Evolutionary conservation across 2,797 vertebrate species (phyloP).

Genomic region (Silurus aristotelis): DNA sequence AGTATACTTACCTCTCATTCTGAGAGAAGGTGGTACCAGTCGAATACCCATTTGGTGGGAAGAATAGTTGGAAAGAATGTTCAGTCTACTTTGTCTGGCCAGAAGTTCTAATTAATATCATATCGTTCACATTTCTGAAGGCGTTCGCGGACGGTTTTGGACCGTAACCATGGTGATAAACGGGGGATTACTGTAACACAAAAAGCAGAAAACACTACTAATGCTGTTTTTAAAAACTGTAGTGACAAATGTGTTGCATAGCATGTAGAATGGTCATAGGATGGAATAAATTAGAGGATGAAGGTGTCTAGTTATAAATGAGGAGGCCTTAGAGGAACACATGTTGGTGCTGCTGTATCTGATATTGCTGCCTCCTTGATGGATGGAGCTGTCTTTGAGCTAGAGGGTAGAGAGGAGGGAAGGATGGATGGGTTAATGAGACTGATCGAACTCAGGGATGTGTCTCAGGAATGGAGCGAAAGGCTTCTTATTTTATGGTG

Average conservation of each 20-base stretch:
- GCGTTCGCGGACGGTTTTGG: background rate
- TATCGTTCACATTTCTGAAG: background rate
- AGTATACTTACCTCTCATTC: no score
- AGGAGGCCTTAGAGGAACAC: constrained; percentile 30
- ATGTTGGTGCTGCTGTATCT: constrained; percentile 43
- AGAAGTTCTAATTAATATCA: constrained; percentile 3
- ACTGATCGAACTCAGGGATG: constrained; percentile 32
- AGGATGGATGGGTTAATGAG: constrained; percentile 39
- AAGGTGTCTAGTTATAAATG: constrained; percentile 33
- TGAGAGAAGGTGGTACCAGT: no score
- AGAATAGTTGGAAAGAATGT: background rate
- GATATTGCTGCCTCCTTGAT: constrained; percentile 38
- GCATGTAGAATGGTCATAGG: background rate
- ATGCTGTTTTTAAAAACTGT: background rate
- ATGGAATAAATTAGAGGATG: background rate
- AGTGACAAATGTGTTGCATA: background rate
- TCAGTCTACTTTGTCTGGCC: background rate
- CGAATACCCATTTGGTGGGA: no score
- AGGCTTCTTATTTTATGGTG: constrained; percentile 13
- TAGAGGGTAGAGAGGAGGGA: constrained; percentile 23
- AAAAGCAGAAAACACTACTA: background rate
- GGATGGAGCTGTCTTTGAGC: constrained; percentile 39
- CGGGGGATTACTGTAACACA: no score
- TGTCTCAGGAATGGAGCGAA: constrained; percentile 13
- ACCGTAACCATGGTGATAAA: no score